A percentile compares a stretch with the other conserved stretches of the same genome.
These are phyloP conservation scores for Aphrophora alni DNA, from an alignment of 2,888 invertebrate genomes.

Conservation along the genomic window DNA sequence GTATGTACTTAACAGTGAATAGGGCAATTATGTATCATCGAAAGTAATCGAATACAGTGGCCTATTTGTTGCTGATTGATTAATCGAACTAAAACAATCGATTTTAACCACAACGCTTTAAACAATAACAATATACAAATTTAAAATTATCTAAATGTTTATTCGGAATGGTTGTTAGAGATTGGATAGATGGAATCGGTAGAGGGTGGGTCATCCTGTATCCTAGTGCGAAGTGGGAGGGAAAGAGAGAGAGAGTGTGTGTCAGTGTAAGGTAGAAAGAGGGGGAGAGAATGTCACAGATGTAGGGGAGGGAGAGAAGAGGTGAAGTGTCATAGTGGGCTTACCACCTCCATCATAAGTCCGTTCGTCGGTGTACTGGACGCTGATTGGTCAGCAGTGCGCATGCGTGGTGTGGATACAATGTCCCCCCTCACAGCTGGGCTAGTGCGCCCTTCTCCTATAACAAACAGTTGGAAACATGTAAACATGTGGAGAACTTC, in stretches of 20 bases:
- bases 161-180: background rate
- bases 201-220: background rate
- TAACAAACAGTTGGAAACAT: constrained; percentile 10
- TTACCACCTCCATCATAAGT: constrained; percentile 53
- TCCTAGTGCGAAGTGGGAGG: constrained; percentile 6
- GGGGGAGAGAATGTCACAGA: constrained; percentile 25
- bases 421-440: constrained; percentile 37
- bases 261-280: constrained; percentile 12
- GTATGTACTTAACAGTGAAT: too few species aligned
- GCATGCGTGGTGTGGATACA: constrained; percentile 47
- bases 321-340: constrained; percentile 32
- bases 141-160: background rate
- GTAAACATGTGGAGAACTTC: constrained; percentile 18
- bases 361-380: constrained; percentile 45
- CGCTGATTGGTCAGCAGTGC: constrained; percentile 49
- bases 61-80: too few species aligned
- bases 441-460: constrained; percentile 40
- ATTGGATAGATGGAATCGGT: background rate
- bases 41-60: too few species aligned
- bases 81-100: too few species aligned
- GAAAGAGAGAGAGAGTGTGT: background rate
- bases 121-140: too few species aligned
- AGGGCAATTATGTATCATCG: too few species aligned
- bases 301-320: constrained; percentile 33
- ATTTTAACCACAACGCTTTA: too few species aligned